Conservation (phyloP, 30 jellyfish, hydroid and myxozoan species). For the Mastigias papua region DNA sequence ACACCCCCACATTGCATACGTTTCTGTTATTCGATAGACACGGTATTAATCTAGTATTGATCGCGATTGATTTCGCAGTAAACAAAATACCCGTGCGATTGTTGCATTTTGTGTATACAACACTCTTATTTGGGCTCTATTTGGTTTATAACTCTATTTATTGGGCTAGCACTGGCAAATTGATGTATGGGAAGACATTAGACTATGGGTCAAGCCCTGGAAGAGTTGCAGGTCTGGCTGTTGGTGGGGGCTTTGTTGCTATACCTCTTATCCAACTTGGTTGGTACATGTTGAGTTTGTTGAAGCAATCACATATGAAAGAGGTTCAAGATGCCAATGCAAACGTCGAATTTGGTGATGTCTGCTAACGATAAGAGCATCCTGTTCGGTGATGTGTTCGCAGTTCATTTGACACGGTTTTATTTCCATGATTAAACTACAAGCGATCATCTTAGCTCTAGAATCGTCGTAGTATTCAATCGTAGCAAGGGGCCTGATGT, state of each 20-base stretch:
- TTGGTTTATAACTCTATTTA: slow-evolving; percentile 56
- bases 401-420: no score
- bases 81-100: slow-evolving; percentile 68
- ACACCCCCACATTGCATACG: slow-evolving; percentile 36
- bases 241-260: slow-evolving; percentile 30
- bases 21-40: slow-evolving; percentile 78
- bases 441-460: no score
- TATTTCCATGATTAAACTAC: no score
- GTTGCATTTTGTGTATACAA: slow-evolving; percentile 69
- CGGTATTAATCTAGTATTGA: slow-evolving; percentile 58
- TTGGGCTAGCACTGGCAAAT: slow-evolving; percentile 45
- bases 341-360: slow-evolving; percentile 25
- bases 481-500: no score
- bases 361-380: not conserved
- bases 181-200: slow-evolving; percentile 48
- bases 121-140: slow-evolving; percentile 44
- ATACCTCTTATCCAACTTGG: slow-evolving; percentile 49
- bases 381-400: no score
- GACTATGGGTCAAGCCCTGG: slow-evolving; percentile 58
- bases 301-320: not conserved
- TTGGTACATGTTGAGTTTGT: slow-evolving; percentile 8
- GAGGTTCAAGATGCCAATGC: slow-evolving; percentile 32
- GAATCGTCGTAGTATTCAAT: no score
- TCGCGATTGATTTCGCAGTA: slow-evolving; percentile 59
- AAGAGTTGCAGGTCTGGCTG: slow-evolving; percentile 29